These are phyloP conservation scores for Bufo gargarizans DNA, from an alignment of 2,113 vertebrate genomes.

Conservation along the genomic window DNA sequence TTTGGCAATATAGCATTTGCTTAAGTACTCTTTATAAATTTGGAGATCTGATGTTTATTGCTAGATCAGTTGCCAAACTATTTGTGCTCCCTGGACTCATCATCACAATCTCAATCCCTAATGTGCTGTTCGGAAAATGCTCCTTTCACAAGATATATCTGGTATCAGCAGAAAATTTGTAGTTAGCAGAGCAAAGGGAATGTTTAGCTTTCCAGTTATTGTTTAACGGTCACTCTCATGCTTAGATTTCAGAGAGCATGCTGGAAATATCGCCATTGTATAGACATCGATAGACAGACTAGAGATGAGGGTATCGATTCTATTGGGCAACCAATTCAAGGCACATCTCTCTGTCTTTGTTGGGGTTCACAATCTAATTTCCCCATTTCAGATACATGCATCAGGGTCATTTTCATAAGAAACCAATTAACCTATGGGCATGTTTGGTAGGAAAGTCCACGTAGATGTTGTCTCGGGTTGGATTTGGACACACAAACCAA, in stretches of 20 bases:
- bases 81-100: constrained; percentile 10
- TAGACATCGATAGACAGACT: not conserved
- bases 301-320: not conserved
- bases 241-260: not conserved
- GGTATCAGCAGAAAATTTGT: constrained; percentile 5
- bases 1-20: not conserved
- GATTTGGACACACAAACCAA: no score
- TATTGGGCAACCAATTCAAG: no score
- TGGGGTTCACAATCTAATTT: no score
- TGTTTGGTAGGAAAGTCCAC: no score
- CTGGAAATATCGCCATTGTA: not conserved
- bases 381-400: no score
- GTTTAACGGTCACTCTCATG: not conserved
- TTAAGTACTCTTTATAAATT: not conserved
- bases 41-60: not conserved
- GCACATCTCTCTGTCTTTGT: no score
- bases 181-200: constrained; percentile 4
- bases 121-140: not conserved
- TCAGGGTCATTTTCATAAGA: no score
- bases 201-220: constrained; percentile 15
- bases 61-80: not conserved
- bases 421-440: no score
- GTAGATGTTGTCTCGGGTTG: no score
- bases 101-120: not conserved
- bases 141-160: not conserved